phyloP scores from a whole-genome alignment of 2,888 invertebrate genomes.

The Synanthedon tipuliformis region DNA sequence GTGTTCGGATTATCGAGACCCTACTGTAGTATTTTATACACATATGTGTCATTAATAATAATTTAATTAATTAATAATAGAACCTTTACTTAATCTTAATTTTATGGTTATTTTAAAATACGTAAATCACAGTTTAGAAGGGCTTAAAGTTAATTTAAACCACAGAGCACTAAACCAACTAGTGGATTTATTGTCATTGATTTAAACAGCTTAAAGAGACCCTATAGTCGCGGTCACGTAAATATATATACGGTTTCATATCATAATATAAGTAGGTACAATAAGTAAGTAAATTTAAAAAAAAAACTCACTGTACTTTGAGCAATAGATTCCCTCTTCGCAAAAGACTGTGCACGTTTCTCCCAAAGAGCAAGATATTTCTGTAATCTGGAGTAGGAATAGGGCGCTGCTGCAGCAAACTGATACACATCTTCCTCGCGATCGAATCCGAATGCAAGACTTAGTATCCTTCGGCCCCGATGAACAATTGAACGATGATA shows the following conservation, averaged over 20 bases:
- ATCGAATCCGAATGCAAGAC: conserved; percentile 95
- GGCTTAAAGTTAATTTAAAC: neutral
- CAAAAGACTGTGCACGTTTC: conserved; percentile 74
- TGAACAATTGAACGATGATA: conserved; percentile 93
- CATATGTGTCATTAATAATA: too few species aligned
- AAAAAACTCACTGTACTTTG: conserved; percentile 68
- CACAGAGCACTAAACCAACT: too few species aligned
- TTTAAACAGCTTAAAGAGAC: too few species aligned
- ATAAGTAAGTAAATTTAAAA: neutral
- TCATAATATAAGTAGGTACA: neutral
- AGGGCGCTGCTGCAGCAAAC: conserved; percentile 93
- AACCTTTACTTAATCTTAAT: too few species aligned
- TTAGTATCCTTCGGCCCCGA: conserved; percentile 90
- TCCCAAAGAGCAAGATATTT: conserved; percentile 79
- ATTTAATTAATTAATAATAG: too few species aligned
- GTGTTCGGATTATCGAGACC: too few species aligned
- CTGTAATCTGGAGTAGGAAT: conserved; percentile 93
- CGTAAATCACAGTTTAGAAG: too few species aligned
- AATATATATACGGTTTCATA: neutral
- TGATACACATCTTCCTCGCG: conserved; percentile 95
- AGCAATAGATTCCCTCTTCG: conserved; percentile 78
- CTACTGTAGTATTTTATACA: too few species aligned
- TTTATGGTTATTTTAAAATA: too few species aligned
- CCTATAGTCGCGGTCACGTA: too few species aligned
- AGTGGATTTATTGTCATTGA: too few species aligned